phyloP scores from a whole-genome alignment of 2,888 invertebrate species.

The Epistrophella euchroma region DNA sequence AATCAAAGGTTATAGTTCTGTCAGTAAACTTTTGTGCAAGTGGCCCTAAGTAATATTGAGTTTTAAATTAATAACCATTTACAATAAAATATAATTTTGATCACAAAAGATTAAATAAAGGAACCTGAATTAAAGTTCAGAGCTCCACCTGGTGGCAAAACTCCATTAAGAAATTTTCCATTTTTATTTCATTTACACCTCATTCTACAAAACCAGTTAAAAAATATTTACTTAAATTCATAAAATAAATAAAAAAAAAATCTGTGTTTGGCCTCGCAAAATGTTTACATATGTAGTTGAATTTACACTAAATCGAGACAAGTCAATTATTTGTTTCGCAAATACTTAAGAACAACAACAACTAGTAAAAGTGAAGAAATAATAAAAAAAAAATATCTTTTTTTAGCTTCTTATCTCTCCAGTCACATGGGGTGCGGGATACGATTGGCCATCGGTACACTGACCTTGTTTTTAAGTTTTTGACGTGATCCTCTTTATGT shows the following conservation, averaged over 20 bases:
- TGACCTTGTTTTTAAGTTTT: slow-evolving; percentile 27
- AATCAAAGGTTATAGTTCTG: too few relatives aligned
- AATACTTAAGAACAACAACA: background rate
- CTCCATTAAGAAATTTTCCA: background rate
- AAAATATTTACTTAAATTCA: background rate
- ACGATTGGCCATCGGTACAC: slow-evolving; percentile 28
- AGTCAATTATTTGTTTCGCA: slow-evolving; percentile 22
- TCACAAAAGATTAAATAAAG: background rate
- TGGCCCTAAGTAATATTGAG: too few relatives aligned
- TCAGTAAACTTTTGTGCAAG: too few relatives aligned
- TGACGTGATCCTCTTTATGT: slow-evolving; percentile 18
- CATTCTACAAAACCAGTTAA: slow-evolving; percentile 4
- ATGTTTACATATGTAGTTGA: too few relatives aligned
- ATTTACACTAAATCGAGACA: slow-evolving; percentile 1
- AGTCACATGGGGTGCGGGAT: slow-evolving; percentile 25
- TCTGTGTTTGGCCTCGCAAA: slow-evolving; percentile 2
- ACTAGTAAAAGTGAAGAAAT: background rate
- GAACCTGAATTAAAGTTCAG: slow-evolving; percentile 13
- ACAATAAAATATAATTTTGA: background rate
- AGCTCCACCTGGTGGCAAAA: background rate
- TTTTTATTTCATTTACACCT: background rate
- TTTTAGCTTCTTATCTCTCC: slow-evolving; percentile 24
- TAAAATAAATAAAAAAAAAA: slow-evolving; percentile 6
- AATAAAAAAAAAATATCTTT: background rate
- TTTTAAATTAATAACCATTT: background rate